phyloP scores from a whole-genome alignment of 2,113 vertebrate genomes.

The Turdus rufiventris region DNA sequence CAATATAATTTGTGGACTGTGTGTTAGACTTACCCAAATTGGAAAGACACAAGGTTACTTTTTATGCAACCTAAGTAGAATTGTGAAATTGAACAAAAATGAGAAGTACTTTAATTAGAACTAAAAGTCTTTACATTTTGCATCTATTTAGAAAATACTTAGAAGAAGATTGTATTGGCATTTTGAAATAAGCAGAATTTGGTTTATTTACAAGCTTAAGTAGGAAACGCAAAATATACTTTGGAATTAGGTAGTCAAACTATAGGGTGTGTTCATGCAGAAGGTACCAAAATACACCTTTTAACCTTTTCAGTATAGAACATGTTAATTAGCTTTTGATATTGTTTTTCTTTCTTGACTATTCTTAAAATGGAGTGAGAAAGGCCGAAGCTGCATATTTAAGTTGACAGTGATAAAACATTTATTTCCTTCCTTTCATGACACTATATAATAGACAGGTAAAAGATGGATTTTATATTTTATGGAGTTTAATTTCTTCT shows the following conservation, averaged over 20 bases:
- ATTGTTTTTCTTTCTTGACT: background rate
- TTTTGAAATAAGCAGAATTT: conserved; percentile 9
- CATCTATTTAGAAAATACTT: background rate
- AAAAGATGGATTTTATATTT: conserved; percentile 17
- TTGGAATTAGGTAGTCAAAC: background rate
- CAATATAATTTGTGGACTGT: conserved; percentile 30
- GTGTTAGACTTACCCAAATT: background rate
- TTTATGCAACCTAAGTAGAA: conserved; percentile 5
- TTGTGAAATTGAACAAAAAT: background rate
- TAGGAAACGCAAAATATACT: background rate
- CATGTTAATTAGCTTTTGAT: background rate
- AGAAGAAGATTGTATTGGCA: background rate
- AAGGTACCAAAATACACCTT: background rate
- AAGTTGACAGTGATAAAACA: conserved; percentile 37
- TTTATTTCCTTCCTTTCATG: conserved; percentile 51
- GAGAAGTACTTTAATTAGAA: background rate
- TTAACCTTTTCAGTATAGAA: background rate
- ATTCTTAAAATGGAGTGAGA: background rate
- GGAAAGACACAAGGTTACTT: background rate
- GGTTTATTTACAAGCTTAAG: background rate
- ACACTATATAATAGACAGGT: conserved; percentile 19
- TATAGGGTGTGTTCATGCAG: background rate
- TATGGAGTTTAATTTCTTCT: conserved; percentile 44
- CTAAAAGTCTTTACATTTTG: background rate
- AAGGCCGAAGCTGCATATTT: background rate